These are phyloP conservation scores for Octodon degus DNA, from an alignment of 2,113 vertebrate genomes.

Conservation along the genomic window DNA sequence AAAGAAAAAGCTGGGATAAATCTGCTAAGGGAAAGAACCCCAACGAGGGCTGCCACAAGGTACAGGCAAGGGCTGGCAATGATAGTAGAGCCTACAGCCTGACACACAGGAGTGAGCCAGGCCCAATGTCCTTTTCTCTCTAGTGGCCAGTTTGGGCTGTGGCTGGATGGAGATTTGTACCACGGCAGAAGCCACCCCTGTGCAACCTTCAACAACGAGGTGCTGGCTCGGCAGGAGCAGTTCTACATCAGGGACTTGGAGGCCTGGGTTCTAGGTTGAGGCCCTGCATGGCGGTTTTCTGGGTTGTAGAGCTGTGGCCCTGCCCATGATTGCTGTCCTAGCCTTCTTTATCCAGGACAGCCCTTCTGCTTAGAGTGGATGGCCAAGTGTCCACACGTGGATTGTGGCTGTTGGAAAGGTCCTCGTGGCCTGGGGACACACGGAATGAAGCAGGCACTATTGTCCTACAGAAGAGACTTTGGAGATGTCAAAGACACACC, in stretches of 20 bases:
- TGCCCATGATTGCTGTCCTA: fast-evolving
- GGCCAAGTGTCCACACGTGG: background rate
- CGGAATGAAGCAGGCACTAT: background rate
- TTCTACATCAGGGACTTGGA: constrained; percentile 92
- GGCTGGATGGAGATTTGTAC: constrained; percentile 93
- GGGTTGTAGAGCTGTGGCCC: background rate
- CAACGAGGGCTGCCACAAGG: background rate
- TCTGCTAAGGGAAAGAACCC: background rate
- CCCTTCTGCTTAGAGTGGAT: background rate
- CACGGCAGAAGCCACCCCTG: constrained; percentile 91
- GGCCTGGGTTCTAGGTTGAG: constrained; percentile 92
- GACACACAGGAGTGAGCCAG: background rate
- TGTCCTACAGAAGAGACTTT: background rate
- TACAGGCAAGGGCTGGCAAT: background rate
- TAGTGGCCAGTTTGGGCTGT: constrained; percentile 92
- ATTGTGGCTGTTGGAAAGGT: background rate
- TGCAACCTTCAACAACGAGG: constrained; percentile 91
- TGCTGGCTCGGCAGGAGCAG: constrained; percentile 89
- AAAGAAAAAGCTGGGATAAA: background rate
- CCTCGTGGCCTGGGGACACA: background rate
- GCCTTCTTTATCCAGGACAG: background rate
- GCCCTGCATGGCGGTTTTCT: background rate
- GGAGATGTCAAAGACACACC: background rate
- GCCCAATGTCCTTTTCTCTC: constrained; percentile 15
- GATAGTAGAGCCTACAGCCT: background rate